Evolutionary conservation across 2,888 invertebrate genomes (phyloP).

Genomic region (Cosmia pyralina): DNA sequence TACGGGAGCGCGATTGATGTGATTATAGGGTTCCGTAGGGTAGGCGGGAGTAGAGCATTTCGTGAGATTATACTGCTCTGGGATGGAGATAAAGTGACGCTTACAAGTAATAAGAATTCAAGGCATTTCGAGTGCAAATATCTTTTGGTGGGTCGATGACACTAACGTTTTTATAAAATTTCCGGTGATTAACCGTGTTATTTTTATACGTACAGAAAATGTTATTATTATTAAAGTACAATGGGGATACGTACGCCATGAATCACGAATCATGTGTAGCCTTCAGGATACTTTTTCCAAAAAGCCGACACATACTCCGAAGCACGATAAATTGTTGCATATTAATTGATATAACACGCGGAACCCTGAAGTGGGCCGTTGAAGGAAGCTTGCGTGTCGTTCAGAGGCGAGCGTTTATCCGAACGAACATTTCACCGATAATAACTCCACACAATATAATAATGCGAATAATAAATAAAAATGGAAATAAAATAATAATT

Average conservation of each 20-base stretch:
- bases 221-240: conserved; percentile 20
- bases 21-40: conserved; percentile 77
- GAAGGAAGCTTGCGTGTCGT: conserved; percentile 85
- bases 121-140: conserved; percentile 29
- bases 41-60: conserved; percentile 36
- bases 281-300: conserved; percentile 19
- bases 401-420: conserved; percentile 86
- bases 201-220: neutral
- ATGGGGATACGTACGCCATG: neutral
- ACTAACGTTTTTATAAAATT: conserved; percentile 1
- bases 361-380: conserved; percentile 78
- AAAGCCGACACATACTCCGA: conserved; percentile 27
- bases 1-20: conserved; percentile 63
- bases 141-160: conserved; percentile 19
- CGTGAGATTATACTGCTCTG: conserved; percentile 31
- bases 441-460: conserved; percentile 91
- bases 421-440: conserved; percentile 90
- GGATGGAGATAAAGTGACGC: conserved; percentile 39
- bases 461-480: conserved; percentile 91
- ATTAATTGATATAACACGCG: conserved; percentile 61
- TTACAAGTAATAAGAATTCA: conserved; percentile 15
- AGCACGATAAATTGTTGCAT: conserved; percentile 40
- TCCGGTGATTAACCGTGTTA: neutral
- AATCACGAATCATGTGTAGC: conserved; percentile 16
- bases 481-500: conserved; percentile 90